These are phyloP conservation scores for Struthidea cinerea DNA, from an alignment of 2,113 vertebrate genomes.

Conservation along the genomic window DNA sequence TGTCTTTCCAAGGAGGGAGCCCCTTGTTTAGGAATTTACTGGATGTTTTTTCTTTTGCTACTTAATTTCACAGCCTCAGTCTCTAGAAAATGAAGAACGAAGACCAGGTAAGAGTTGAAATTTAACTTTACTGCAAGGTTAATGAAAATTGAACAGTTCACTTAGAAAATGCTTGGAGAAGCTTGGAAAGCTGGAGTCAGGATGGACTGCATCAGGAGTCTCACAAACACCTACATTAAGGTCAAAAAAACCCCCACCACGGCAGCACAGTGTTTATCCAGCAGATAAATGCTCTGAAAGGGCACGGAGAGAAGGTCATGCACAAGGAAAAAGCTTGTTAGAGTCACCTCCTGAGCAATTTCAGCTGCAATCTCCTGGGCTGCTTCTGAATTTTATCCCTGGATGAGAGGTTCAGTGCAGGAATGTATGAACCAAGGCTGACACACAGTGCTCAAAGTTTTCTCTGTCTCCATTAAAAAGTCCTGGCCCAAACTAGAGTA, in stretches of 20 bases:
- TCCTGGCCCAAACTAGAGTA: background rate
- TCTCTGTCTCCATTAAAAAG: background rate
- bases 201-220: background rate
- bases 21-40: background rate
- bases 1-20: background rate
- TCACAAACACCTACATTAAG: background rate
- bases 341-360: background rate
- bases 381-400: background rate
- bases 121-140: constrained; percentile 6
- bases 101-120: background rate
- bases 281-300: background rate
- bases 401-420: background rate
- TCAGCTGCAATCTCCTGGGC: background rate
- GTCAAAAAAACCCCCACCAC: background rate
- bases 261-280: background rate
- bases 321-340: background rate
- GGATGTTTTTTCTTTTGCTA: background rate
- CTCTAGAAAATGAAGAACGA: background rate
- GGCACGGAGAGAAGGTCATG: background rate
- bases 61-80: background rate
- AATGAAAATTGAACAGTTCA: background rate
- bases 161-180: background rate
- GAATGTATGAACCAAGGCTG: background rate
- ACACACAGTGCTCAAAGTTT: background rate
- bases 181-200: background rate